Evolutionary conservation across 2,113 vertebrate species (phyloP).

Genomic region (Cephalopholis sonnerati): DNA sequence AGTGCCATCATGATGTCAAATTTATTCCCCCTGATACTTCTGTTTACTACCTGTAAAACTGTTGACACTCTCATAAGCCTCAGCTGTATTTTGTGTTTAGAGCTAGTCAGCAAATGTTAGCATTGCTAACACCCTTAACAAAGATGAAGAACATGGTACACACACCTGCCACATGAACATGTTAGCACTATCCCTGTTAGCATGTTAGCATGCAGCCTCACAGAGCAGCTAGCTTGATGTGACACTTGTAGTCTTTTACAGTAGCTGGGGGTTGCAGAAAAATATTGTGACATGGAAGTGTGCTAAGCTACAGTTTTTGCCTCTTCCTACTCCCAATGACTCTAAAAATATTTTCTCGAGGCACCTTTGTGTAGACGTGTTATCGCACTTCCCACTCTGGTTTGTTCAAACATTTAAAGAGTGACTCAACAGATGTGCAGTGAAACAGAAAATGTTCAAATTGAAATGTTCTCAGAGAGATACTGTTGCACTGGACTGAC

Average conservation of each 20-base stretch:
- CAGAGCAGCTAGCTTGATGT: background rate
- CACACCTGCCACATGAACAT: background rate
- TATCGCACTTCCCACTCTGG: constrained; percentile 50
- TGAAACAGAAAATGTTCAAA: constrained; percentile 24
- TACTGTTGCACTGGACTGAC: background rate
- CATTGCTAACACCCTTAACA: background rate
- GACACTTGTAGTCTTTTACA: background rate
- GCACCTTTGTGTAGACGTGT: constrained; percentile 12
- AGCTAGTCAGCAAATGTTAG: background rate
- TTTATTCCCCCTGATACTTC: too few relatives aligned
- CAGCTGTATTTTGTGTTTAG: background rate
- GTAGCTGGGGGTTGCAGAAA: background rate
- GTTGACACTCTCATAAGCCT: background rate
- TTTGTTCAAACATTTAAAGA: constrained; percentile 62
- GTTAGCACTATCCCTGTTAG: background rate
- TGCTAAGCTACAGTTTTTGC: constrained; percentile 7
- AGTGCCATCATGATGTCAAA: background rate
- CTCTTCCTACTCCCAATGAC: constrained; percentile 27
- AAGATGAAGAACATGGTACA: background rate
- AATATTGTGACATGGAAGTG: background rate
- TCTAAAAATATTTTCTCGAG: constrained; percentile 39
- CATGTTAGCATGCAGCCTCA: background rate
- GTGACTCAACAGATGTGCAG: constrained; percentile 61
- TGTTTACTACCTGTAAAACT: background rate
- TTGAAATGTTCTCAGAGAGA: constrained; percentile 9